Base-by-base conservation (phyloP, 2,113 vertebrate species). In the Osmerus mordax region DNA sequence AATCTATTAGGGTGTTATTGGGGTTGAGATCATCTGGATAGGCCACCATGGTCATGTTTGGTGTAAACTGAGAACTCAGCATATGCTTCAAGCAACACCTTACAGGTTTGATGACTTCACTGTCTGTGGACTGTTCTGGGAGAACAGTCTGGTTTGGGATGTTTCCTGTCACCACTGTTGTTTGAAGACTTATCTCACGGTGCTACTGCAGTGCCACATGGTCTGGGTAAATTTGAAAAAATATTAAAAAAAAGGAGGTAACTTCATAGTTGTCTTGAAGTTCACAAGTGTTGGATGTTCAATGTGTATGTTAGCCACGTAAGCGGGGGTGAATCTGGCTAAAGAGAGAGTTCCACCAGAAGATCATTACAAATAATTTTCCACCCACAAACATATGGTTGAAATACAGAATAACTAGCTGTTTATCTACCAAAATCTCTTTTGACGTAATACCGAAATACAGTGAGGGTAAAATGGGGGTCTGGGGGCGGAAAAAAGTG, bases 401-500 rank as follows among this genome's bases (percentile, higher is more conserved):
- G 21, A 59, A 54, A 32, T 68, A 15, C 69, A 69, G 66, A 83
- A 72, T 67, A 82, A 71, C 16, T 21, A 54, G 21, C 60, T 29
- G 14, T 9, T 28, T 13, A 62, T 52, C 19, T 52, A 59, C 7
- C 52, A 74, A 73, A 21, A 72, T 54, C 51, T 19, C 25, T 21
- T 47, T 36, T 74, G 79, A 73, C 18, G 68, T 75, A 69, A 36
- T 64, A 55, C 56, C 36, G 56, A 58, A 47, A 66, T n/a, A 25
- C 62, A 52, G 11, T 36, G 9, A 62, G 63, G 70, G 67, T 77
- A 47, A 73, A 65, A 52, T 9, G 1, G 19, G 32, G 32, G 32
- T 36, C 32, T 36, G 32, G 32, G 32, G 32, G 32, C 73, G 67
- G 65, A 65, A n/a, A 69, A 69, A 58, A 65, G 25, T 64, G 58